Evolutionary conservation across 2,888 invertebrate species (phyloP).

Genomic region (Pterostichus niger): DNA sequence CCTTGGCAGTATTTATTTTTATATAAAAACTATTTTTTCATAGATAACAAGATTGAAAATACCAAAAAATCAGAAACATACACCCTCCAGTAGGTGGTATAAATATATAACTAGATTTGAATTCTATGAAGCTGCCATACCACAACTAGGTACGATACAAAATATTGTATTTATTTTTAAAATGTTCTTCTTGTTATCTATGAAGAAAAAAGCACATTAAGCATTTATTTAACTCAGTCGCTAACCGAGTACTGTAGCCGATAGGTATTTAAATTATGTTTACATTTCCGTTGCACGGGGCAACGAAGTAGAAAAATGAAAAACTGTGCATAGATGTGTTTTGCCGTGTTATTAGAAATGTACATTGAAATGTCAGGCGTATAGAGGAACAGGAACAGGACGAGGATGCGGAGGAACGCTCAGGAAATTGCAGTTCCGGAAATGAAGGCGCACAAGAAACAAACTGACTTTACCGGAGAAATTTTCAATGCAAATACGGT

Average conservation of each 20-base stretch:
- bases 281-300: constrained; percentile 19
- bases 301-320: constrained; percentile 28
- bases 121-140: too few relatives aligned
- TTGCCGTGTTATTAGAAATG: constrained; percentile 60
- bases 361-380: constrained; percentile 56
- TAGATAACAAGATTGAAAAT: not conserved
- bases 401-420: constrained; percentile 7
- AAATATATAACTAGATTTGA: too few relatives aligned
- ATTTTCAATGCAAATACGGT: too few relatives aligned
- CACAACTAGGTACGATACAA: too few relatives aligned
- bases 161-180: not conserved
- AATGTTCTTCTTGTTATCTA: constrained; percentile 1
- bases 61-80: not conserved
- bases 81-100: too few relatives aligned
- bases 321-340: constrained; percentile 52
- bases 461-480: constrained; percentile 43
- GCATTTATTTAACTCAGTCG: not conserved
- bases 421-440: constrained; percentile 41
- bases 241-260: not conserved
- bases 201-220: constrained; percentile 8
- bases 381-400: constrained; percentile 18
- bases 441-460: constrained; percentile 33
- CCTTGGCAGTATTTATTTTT: constrained; percentile 23
- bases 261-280: constrained; percentile 9
- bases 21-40: not conserved